Evolutionary conservation across 2,113 vertebrate species (phyloP).

Genomic region (Ranitomeya imitator): DNA sequence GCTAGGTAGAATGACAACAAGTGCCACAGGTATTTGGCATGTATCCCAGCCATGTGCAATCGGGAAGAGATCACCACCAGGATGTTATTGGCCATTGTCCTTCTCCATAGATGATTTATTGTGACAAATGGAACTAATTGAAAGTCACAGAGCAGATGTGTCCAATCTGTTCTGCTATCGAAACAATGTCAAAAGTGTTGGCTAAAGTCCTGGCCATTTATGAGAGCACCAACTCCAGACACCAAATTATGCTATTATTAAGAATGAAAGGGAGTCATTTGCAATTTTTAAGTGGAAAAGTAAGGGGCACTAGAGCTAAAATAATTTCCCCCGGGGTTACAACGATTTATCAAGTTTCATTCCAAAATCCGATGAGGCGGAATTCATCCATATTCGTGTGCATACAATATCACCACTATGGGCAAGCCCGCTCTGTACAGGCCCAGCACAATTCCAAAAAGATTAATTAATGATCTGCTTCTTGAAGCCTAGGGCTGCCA

Average conservation of each 20-base stretch:
- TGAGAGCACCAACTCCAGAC: slow-evolving; percentile 1
- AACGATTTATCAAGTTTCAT: neutral
- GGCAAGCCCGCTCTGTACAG: neutral
- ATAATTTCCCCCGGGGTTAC: neutral
- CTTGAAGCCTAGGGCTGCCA: slow-evolving; percentile 10
- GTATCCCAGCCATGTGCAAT: neutral
- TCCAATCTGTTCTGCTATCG: neutral
- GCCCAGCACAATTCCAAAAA: slow-evolving; percentile 7
- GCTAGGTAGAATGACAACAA: neutral
- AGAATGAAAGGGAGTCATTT: neutral
- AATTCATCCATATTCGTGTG: neutral
- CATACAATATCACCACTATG: neutral
- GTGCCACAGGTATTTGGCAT: neutral
- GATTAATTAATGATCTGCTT: slow-evolving; percentile 17
- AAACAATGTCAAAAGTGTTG: neutral
- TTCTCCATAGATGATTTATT: neutral
- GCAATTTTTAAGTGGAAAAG: neutral
- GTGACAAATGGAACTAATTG: slow-evolving; percentile 1
- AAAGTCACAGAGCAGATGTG: neutral
- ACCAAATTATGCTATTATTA: neutral
- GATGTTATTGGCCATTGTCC: neutral
- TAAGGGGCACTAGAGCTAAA: neutral
- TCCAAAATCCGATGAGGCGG: neutral
- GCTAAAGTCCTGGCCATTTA: neutral
- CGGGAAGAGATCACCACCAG: neutral